A percentile compares a stretch with the other conserved stretches of the same genome.
These are phyloP conservation scores for Lithodes maja DNA, from an alignment of 2,888 invertebrate genomes.

Conservation along the genomic window DNA sequence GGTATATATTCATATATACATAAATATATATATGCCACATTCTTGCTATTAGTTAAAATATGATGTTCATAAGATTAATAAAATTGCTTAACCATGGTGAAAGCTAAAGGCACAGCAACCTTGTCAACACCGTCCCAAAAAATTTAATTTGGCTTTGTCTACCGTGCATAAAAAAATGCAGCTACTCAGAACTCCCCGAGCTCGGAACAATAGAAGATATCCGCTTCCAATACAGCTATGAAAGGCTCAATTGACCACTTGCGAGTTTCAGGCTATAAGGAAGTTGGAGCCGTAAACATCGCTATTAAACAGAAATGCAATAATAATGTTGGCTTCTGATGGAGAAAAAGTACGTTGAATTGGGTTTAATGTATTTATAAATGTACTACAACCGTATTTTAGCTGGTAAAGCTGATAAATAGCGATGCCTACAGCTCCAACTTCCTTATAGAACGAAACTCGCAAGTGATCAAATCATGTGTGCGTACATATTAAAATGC, in stretches of 20 bases:
- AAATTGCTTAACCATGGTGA: slow-evolving; percentile 40
- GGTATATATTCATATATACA: slow-evolving; percentile 40
- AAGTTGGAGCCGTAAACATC: no score
- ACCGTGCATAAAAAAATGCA: slow-evolving; percentile 28
- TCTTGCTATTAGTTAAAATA: slow-evolving; percentile 12
- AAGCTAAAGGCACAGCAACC: slow-evolving; percentile 61
- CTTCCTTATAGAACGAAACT: no score
- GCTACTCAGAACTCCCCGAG: slow-evolving; percentile 15
- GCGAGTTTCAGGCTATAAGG: no score
- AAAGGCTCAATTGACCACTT: slow-evolving; percentile 46
- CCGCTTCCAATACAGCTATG: slow-evolving; percentile 36
- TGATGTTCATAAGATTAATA: slow-evolving; percentile 28
- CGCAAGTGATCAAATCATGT: no score
- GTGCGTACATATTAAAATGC: slow-evolving; percentile 15
- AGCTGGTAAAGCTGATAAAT: no score
- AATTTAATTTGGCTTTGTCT: slow-evolving; percentile 12
- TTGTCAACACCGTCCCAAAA: slow-evolving; percentile 53
- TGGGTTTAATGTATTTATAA: no score
- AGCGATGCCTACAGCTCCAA: no score
- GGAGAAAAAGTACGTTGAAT: no score
- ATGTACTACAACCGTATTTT: no score
- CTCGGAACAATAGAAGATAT: slow-evolving; percentile 8
- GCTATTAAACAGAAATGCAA: no score
- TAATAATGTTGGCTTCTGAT: no score
- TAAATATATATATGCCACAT: slow-evolving; percentile 46